Base-by-base conservation (phyloP, 2,888 invertebrate species). In the Synanthedon vespiformis region DNA sequence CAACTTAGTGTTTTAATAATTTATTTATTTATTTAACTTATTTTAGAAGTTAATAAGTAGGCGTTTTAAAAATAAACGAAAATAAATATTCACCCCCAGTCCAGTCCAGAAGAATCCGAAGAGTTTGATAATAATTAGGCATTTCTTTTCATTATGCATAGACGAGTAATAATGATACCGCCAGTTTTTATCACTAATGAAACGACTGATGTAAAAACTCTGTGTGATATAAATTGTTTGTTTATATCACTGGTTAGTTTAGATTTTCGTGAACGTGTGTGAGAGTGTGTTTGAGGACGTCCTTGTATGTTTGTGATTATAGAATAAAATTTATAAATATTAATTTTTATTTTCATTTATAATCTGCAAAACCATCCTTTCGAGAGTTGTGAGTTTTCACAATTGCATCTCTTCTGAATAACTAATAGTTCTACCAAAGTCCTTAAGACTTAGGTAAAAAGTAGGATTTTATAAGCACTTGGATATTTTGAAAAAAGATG, bases 21-120 rank as follows among this genome's bases (percentile, higher is more conserved):
- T 83, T 82, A 81, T 82, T 83, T 83, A 85, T 80, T 82, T 81
- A 81, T 84, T 86, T 84, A 84, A 86, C 79, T 87, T 86, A 86
- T 87, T 85, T 63, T 80, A 84, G 82, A 76, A 73, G 62, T 70
- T 74, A 77, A 75, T 70, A 72, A 71, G 70, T 77, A 82, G 77
- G 70, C 62, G 65, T 68, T 70, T 61, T 65, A 63, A 70, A 70
- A 63, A 62, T 44, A 40, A 14, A 14, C 40, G 12, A 49, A 49
- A 49, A 49, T 49, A 49, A 49, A 49, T 2, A 34, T 56, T 58
- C 55, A 52, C 53, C 10, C 10, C 34, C 48, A 54, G 57, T 56
- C 63, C 64, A 67, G 64, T 66, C 65, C 63, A 63, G 56, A 57
- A 48, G 57, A 60, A 61, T 54, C 53, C 57, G 62, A 58, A 57